phyloP scores from a whole-genome alignment of 2,797 vertebrate species.

The Sarcophilus harrisii region DNA sequence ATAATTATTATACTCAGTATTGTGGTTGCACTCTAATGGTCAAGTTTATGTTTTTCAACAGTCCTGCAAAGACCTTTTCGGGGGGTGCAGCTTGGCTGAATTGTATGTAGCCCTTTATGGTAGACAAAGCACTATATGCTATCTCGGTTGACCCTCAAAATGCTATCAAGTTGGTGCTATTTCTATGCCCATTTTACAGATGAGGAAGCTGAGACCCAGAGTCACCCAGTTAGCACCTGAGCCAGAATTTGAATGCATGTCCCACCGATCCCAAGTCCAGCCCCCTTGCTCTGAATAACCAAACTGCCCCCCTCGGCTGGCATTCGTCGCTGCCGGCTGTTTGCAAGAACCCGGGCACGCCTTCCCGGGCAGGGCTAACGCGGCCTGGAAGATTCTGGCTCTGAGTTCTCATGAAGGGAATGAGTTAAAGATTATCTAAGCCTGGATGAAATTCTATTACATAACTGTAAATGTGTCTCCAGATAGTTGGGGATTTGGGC shows the following conservation, averaged over 20 bases:
- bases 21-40: background rate
- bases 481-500: constrained; percentile 12
- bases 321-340: background rate
- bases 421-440: constrained; percentile 47
- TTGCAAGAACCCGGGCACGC: background rate
- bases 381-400: constrained; percentile 24
- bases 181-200: background rate
- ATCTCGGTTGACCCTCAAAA: background rate
- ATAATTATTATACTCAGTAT: background rate
- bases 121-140: no score
- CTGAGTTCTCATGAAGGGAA: constrained; percentile 45
- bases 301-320: background rate
- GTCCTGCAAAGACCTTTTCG: background rate
- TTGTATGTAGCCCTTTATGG: background rate
- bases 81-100: background rate
- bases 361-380: background rate
- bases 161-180: background rate
- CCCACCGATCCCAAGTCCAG: background rate
- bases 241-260: background rate
- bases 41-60: background rate
- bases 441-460: constrained; percentile 35
- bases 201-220: background rate
- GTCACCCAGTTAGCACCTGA: background rate
- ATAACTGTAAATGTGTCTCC: constrained; percentile 51
- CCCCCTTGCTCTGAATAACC: background rate